Evolutionary conservation across 1,140 invertebrate species (phyloP).

Genomic region (Cydia amplana): DNA sequence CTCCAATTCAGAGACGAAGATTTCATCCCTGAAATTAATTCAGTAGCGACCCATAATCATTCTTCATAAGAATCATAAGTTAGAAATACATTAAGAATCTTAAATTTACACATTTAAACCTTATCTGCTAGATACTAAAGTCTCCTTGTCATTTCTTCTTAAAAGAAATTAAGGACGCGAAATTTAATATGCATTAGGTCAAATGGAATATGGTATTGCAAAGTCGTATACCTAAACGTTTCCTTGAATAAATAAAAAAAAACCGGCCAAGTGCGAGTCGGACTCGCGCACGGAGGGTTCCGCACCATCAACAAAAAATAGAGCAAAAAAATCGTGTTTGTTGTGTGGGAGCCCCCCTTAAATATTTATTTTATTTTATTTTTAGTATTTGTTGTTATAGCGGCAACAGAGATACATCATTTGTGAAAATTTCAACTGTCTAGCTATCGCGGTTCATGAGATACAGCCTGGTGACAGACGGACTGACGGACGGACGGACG

Average conservation of each 20-base stretch:
- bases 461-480: no score
- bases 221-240: not conserved
- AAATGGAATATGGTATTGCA: not conserved
- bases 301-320: no score
- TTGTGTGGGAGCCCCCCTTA: no score
- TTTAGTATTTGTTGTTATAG: no score
- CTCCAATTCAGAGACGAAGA: not conserved
- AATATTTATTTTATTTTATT: no score
- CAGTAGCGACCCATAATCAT: constrained; percentile 15
- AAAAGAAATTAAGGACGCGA: not conserved
- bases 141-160: not conserved
- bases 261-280: no score
- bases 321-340: no score
- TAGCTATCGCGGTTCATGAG: no score
- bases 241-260: constrained; percentile 5
- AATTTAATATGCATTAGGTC: constrained; percentile 16
- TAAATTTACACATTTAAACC: not conserved
- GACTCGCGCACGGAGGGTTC: no score
- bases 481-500: no score
- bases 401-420: no score
- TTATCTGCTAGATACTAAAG: not conserved
- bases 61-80: constrained; percentile 27
- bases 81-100: not conserved
- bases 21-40: constrained; percentile 21
- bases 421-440: no score